Conservation (phyloP, 1,140 invertebrate genomes). For the Pseudobourletiella spinata region DNA sequence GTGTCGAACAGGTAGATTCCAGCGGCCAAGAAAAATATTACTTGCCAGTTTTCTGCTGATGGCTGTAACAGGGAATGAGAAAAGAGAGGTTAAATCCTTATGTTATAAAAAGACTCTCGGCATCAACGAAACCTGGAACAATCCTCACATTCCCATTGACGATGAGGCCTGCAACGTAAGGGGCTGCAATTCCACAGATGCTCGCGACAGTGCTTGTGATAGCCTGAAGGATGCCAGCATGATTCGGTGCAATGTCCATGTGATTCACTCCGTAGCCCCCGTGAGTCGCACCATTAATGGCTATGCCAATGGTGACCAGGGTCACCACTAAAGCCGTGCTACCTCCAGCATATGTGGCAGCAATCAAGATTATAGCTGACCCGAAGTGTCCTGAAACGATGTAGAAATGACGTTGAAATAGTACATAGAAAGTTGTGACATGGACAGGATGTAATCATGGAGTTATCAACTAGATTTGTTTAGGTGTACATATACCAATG, state of each 20-base stretch:
- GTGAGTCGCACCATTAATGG: constrained; percentile 55
- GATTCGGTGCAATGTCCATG: constrained; percentile 65
- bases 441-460: neutral
- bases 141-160: constrained; percentile 10
- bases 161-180: constrained; percentile 6
- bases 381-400: constrained; percentile 56
- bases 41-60: constrained; percentile 44
- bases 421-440: neutral
- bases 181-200: constrained; percentile 8
- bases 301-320: constrained; percentile 59
- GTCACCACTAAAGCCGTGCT: constrained; percentile 58
- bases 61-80: neutral
- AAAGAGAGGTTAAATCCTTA: neutral
- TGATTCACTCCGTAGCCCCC: constrained; percentile 49
- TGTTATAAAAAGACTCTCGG: neutral
- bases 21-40: constrained; percentile 47
- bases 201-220: constrained; percentile 43
- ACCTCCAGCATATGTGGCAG: constrained; percentile 68
- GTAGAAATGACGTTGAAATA: constrained; percentile 25
- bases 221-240: constrained; percentile 53
- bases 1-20: constrained; percentile 45
- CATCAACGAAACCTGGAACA: neutral
- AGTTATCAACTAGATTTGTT: neutral
- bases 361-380: constrained; percentile 63
- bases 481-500: constrained; percentile 38